Base-by-base conservation (phyloP, 1,140 invertebrate genomes). In the Hylyphantes graminicola region DNA sequence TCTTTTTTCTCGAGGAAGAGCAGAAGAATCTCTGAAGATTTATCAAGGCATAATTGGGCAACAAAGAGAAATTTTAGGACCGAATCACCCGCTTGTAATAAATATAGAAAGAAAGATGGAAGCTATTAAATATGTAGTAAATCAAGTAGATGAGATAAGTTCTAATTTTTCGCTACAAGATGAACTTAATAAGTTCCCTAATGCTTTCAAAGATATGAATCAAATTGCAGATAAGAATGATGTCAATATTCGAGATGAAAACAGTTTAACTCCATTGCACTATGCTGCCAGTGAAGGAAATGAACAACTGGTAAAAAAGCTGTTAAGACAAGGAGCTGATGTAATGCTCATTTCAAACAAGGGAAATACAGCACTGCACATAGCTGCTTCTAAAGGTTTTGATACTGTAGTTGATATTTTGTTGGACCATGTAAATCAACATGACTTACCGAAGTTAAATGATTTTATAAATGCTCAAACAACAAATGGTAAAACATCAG, bases 301-400 rank as follows among this genome's bases (percentile, higher is more conserved):
- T 85, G 76, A 81, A 10, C 88, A 89, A 63, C 89, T 89, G 51
- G 87, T 89, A 9, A 88, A 87, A 70, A 65, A n/a, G 21, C 54
- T 78, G 55, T 73, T 75, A 50, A 17, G 61, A 35, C 79, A 87
- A 50, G 88, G 88, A n/a, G 84, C 87, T 68, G 85, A 89, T 87
- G 85, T 90, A 13, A 89, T 89, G 76, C 87, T 86, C 79, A 70
- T 64, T 63, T 88, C 89, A 86, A 88, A 89, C 85, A 81, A 59
- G 21, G 85, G 85, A 13, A 70, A 73, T 81, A 80, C 72, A 21
- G 35, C 75, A 10, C 17, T 70, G 7, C 67, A 70, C 54, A 53
- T 70, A 17, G 67, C 67, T 53, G 67, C 67, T 21, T 50, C 61
- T n/a, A 81, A 86, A 76, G 85, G 85, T 19, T n/a, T 86, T 53